Evolutionary conservation across 1,140 invertebrate genomes (phyloP).

Genomic region (Microplitis demolitor): DNA sequence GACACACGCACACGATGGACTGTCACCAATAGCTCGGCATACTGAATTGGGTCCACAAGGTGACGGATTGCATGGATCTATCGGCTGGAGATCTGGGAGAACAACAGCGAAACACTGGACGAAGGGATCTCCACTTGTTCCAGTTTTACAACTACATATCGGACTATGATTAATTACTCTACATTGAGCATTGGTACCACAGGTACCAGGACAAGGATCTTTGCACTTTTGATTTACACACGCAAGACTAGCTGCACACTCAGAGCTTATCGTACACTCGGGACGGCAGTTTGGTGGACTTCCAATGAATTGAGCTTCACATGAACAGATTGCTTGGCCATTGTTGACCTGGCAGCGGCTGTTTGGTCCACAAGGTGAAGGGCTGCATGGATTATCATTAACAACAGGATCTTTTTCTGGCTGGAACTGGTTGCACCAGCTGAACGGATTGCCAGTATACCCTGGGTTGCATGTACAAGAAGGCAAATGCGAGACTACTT

Average conservation of each 20-base stretch:
- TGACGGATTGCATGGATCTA: constrained; percentile 64
- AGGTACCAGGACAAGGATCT: constrained; percentile 66
- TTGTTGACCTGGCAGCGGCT: constrained; percentile 61
- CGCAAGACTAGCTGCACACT: constrained; percentile 63
- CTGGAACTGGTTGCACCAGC: constrained; percentile 61
- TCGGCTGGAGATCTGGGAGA: constrained; percentile 33
- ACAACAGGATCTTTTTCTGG: constrained; percentile 3
- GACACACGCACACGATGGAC: constrained; percentile 66
- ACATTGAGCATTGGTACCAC: constrained; percentile 65
- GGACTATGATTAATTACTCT: constrained; percentile 64
- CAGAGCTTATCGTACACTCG: constrained; percentile 66
- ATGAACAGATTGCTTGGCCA: constrained; percentile 59
- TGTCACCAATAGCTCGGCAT: constrained; percentile 56
- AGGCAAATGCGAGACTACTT: constrained; percentile 75
- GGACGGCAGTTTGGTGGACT: constrained; percentile 63
- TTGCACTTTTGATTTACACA: constrained; percentile 64
- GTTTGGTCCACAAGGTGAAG: constrained; percentile 66
- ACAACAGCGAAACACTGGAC: constrained; percentile 42
- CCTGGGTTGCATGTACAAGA: constrained; percentile 73
- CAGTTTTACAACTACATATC: constrained; percentile 61
- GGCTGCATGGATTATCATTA: constrained; percentile 58
- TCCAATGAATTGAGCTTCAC: constrained; percentile 63
- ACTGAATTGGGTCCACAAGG: constrained; percentile 75
- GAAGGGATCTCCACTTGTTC: constrained; percentile 37
- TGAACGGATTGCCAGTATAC: constrained; percentile 78